Percentiles rank a stretch among this genome's conserved stretches.
Evolutionary conservation across 2,888 invertebrate species (phyloP).

Genomic region (Melanophora roralis): DNA sequence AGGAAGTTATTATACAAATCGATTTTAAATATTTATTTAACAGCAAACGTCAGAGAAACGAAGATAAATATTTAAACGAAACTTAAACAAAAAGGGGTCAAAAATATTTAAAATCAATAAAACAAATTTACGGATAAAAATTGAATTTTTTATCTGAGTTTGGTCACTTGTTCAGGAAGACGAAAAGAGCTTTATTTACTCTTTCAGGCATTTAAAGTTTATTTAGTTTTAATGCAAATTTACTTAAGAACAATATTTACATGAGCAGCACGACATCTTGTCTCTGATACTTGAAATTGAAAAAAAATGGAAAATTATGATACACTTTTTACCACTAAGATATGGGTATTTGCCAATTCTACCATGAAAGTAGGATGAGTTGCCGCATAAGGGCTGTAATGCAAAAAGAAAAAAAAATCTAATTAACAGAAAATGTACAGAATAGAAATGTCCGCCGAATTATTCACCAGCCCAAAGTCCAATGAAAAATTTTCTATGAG

Average conservation of each 20-base stretch:
- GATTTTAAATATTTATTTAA: conserved; percentile 34
- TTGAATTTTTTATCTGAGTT: background rate
- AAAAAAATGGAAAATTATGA: no score
- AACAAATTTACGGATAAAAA: background rate
- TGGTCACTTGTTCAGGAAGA: background rate
- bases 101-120: conserved; percentile 32
- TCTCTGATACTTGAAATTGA: no score
- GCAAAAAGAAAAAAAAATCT: no score
- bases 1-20: conserved; percentile 33
- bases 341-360: no score
- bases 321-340: no score
- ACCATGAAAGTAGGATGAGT: no score
- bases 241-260: conserved; percentile 1
- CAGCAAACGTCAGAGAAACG: background rate
- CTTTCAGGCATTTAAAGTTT: background rate
- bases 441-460: no score
- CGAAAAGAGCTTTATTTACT: background rate
- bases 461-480: no score
- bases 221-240: conserved; percentile 8
- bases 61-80: background rate
- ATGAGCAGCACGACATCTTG: background rate
- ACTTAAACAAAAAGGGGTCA: conserved; percentile 20
- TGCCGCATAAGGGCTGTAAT: no score
- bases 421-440: no score
- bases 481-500: no score